A percentile compares a stretch with the other conserved stretches of the same genome.
phyloP scores from a whole-genome alignment of 2,113 vertebrate species.

The Platanista minor region DNA sequence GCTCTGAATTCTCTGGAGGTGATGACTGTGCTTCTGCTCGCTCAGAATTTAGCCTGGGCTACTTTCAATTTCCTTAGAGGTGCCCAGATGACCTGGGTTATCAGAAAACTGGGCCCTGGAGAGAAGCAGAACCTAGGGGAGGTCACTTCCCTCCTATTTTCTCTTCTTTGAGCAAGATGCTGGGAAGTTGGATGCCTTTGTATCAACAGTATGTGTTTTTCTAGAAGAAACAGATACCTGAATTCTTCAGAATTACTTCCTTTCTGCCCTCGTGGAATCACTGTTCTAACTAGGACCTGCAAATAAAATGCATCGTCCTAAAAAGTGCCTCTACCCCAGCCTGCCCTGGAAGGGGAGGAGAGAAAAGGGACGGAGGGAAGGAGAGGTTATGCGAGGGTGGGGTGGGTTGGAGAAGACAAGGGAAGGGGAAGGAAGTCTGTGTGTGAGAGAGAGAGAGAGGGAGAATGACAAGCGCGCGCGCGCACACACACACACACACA shows the following conservation, averaged over 20 bases:
- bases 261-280: not conserved
- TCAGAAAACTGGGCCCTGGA: not conserved
- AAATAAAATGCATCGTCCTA: not conserved
- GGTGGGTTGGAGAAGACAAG: too few relatives aligned
- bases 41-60: not conserved
- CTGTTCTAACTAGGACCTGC: not conserved
- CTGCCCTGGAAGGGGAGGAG: not conserved
- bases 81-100: not conserved
- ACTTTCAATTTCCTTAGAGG: not conserved
- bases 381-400: not conserved
- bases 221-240: not conserved
- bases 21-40: not conserved
- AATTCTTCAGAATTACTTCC: not conserved
- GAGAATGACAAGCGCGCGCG: accelerated
- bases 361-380: not conserved
- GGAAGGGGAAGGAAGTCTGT: too few relatives aligned
- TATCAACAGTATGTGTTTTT: not conserved
- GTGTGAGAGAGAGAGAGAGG: not conserved
- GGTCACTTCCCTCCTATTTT: not conserved
- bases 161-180: not conserved
- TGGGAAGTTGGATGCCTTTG: not conserved
- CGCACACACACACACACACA: not conserved
- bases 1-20: not conserved
- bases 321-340: not conserved
- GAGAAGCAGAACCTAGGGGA: not conserved